Evolutionary conservation across 2,888 invertebrate species (phyloP).

Genomic region (Punctoribates punctum): DNA sequence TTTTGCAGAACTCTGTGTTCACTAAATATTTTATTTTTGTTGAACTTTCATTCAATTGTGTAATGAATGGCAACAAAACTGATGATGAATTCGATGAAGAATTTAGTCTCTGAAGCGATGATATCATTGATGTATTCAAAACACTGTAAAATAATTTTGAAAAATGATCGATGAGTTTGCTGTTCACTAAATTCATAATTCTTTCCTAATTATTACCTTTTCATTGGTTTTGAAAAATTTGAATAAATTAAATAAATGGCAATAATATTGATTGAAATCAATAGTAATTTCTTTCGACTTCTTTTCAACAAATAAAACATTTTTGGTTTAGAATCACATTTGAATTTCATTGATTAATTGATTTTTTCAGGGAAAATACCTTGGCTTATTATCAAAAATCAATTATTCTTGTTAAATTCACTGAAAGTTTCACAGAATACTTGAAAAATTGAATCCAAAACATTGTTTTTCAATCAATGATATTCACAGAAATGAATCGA

Average conservation of each 20-base stretch:
- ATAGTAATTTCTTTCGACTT: too few relatives aligned
- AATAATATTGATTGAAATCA: not conserved
- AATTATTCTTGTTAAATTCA: too few relatives aligned
- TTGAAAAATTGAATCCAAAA: too few relatives aligned
- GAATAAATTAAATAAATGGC: not conserved
- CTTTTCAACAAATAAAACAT: too few relatives aligned
- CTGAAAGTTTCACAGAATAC: too few relatives aligned
- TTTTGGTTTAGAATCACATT: too few relatives aligned
- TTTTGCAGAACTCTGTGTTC: conserved; percentile 18
- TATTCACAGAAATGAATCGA: too few relatives aligned
- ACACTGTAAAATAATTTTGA: not conserved
- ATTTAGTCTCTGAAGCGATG: not conserved
- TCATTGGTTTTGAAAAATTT: not conserved
- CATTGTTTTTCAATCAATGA: too few relatives aligned
- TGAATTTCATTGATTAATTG: too few relatives aligned
- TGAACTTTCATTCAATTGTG: not conserved
- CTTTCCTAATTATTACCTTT: not conserved
- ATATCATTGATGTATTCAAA: not conserved
- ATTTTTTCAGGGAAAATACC: too few relatives aligned
- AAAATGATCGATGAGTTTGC: not conserved
- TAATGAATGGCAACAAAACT: not conserved
- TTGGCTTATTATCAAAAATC: too few relatives aligned
- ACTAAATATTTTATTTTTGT: conserved; percentile 30
- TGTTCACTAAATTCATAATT: not conserved
- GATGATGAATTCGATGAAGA: not conserved